Base-by-base conservation (phyloP, 2,113 vertebrate species). In the Piliocolobus tephrosceles region DNA sequence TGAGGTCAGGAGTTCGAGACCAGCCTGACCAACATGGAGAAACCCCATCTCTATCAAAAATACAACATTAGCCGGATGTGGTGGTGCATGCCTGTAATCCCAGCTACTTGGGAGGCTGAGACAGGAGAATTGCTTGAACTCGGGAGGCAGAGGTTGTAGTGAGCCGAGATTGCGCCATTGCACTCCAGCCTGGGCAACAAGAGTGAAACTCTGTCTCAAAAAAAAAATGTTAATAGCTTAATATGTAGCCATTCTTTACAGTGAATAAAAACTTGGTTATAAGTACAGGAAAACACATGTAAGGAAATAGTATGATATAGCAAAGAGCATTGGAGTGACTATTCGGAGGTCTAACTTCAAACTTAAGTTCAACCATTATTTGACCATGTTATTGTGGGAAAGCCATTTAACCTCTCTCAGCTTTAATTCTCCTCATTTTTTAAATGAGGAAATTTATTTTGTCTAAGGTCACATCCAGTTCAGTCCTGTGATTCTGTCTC, bases 241-340 rank as follows among this genome's bases (percentile, higher is more conserved):
- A 94, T 86, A 88, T 61, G 79, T 57, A 90, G 57, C 55, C n/a
- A n/a, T 72, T 89, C 57, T 75, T 94, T 92, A 89, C 91, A 95
- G 58, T 75, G 9, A 93, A 47, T 92, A 66, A 95, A 7, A 32
- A 84, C 22, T 64, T 89, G n/a, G 30, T 82, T 45, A 16, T 70
- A 96, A 94, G 30, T 72, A 79, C 13, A 80, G 17, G 12, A 14
- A 92, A 75, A 27, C 72, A 47, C 25, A 23, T 50, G 32, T 52
- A 76, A 96, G 45, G 25, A 85, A 35, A 90, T 25, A 14, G 30
- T 45, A 11, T 79, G 27, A n/a, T 83, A 0, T 45, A 68, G 43
- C 55, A 81, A 87, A 68, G 8, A 79, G 9, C 13, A 43, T 38
- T 27, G 45, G 32, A 55, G 12, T 76, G 47, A 92, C 66, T 81